phyloP scores from a whole-genome alignment of 2,113 vertebrate genomes.

The Phalacrocorax carbo region DNA sequence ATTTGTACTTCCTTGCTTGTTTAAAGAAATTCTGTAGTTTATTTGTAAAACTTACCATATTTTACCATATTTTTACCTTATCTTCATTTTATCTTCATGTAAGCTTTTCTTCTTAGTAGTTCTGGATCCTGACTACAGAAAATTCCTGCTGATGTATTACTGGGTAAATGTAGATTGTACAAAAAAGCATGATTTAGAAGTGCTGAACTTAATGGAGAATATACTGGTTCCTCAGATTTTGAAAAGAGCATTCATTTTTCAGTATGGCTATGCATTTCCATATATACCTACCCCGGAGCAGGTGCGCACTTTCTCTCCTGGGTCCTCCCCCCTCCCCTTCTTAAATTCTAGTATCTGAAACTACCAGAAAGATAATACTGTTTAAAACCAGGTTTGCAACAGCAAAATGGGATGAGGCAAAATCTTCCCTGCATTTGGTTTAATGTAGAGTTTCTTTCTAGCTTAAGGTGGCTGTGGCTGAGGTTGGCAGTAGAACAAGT shows the following conservation, averaged over 20 bases:
- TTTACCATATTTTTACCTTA: not conserved
- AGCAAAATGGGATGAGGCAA: not conserved
- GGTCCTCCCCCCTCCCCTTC: not conserved
- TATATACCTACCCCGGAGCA: not conserved
- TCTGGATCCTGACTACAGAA: not conserved
- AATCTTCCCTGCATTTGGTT: not conserved
- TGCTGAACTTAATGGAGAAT: not conserved
- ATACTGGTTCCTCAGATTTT: not conserved
- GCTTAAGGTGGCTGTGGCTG: not conserved
- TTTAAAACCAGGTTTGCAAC: not conserved
- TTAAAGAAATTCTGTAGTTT: not conserved
- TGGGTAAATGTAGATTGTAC: not conserved
- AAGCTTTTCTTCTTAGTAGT: not conserved
- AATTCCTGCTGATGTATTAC: not conserved
- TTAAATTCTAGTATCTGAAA: not conserved
- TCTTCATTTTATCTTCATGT: not conserved
- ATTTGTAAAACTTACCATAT: not conserved
- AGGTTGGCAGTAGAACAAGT: not conserved
- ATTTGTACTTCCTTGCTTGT: conserved; percentile 11
- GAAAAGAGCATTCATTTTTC: not conserved
- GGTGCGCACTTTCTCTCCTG: no score
- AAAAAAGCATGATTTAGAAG: not conserved
- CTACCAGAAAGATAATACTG: not conserved
- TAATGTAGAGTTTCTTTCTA: not conserved
- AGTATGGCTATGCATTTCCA: not conserved